phyloP scores from a whole-genome alignment of 1,140 invertebrate genomes.

The Ptiloglossa arizonensis region DNA sequence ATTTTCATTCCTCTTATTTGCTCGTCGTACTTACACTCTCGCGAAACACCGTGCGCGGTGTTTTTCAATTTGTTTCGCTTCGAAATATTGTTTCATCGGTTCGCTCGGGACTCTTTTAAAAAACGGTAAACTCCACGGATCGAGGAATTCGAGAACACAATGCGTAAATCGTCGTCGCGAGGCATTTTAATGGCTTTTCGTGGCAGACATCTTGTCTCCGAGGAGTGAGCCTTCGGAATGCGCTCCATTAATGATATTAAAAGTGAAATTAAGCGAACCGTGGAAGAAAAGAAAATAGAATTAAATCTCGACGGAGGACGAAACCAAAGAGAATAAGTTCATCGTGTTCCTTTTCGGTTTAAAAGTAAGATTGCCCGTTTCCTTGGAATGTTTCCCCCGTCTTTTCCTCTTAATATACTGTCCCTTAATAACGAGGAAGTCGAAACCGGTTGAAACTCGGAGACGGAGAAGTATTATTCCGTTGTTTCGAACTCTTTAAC shows the following conservation, averaged over 20 bases:
- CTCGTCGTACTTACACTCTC: too few relatives aligned
- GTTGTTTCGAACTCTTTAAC: not conserved
- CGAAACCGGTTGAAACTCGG: not conserved
- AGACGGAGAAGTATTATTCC: not conserved
- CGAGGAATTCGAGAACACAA: too few relatives aligned
- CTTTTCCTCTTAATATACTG: not conserved
- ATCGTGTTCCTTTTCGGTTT: not conserved
- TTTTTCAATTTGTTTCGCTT: constrained; percentile 3
- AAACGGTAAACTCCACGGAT: too few relatives aligned
- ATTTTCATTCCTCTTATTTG: not conserved
- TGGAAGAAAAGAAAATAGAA: not conserved
- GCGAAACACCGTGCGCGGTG: not conserved
- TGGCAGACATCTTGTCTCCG: too few relatives aligned
- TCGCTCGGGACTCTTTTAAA: not conserved
- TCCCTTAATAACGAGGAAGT: not conserved
- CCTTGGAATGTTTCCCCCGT: not conserved
- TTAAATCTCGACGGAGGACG: not conserved
- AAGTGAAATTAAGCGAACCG: not conserved
- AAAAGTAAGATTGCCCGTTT: not conserved
- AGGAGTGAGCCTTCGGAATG: too few relatives aligned
- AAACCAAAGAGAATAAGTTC: not conserved
- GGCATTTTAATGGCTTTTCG: not conserved
- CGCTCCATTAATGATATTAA: not conserved
- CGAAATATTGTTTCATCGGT: not conserved
- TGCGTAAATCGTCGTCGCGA: too few relatives aligned